These are phyloP conservation scores for Caenorhabditis drosophilae DNA, from an alignment of 2,888 invertebrate species.

Conservation along the genomic window DNA sequence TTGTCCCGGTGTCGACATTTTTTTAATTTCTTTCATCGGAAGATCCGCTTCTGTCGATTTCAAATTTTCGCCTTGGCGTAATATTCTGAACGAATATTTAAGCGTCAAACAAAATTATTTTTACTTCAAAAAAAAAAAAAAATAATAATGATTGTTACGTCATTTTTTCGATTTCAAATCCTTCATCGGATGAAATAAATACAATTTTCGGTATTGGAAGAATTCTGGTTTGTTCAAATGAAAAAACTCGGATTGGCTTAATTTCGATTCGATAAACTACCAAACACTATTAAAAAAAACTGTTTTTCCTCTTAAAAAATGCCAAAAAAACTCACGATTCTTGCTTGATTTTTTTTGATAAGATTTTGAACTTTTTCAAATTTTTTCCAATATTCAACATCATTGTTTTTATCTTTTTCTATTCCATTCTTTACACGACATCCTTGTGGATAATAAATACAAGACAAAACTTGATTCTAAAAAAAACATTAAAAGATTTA, in stretches of 20 bases:
- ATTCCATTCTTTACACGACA: too few species aligned
- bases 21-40: constrained; percentile 5
- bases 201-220: constrained; percentile 2
- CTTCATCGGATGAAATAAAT: constrained; percentile 6
- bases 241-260: too few species aligned
- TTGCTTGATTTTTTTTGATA: neutral
- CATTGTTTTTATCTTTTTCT: neutral
- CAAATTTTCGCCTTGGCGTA: constrained; percentile 13
- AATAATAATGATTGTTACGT: too few species aligned
- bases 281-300: too few species aligned
- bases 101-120: neutral
- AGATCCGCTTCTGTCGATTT: constrained; percentile 5
- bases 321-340: too few species aligned
- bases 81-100: constrained; percentile 12
- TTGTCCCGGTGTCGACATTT: constrained; percentile 12
- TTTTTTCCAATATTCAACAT: neutral
- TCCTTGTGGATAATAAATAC: neutral
- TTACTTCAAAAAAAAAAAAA: too few species aligned
- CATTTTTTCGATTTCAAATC: constrained; percentile 7
- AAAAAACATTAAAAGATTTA: neutral
- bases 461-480: neutral
- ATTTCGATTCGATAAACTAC: too few species aligned
- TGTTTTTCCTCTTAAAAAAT: too few species aligned
- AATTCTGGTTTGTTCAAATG: too few species aligned
- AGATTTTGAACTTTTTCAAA: neutral